Evolutionary conservation across 1,140 invertebrate genomes (phyloP).

Genomic region (Oncopeltus fasciatus): DNA sequence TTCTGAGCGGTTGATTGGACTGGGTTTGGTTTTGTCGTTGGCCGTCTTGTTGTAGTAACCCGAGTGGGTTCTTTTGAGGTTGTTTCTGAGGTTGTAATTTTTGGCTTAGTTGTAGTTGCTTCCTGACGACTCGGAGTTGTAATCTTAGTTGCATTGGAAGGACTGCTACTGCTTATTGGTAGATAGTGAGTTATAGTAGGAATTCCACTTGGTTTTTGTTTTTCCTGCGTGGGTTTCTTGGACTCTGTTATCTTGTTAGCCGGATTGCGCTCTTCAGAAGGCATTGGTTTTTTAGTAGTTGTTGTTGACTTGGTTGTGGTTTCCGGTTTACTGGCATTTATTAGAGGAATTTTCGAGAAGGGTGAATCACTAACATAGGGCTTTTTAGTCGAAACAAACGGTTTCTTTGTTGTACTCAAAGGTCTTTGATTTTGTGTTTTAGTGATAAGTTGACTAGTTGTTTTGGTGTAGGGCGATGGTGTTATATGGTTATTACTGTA

Average conservation of each 20-base stretch:
- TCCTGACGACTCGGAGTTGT: background rate
- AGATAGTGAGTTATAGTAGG: conserved; percentile 21
- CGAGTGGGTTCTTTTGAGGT: background rate
- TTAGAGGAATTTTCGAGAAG: background rate
- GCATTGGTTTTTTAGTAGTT: background rate
- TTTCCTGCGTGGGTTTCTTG: conserved; percentile 11
- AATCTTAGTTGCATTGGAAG: background rate
- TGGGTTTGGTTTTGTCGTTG: background rate
- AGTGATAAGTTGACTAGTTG: background rate
- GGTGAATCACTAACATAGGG: background rate
- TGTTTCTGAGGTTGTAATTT: background rate
- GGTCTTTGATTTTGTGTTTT: background rate
- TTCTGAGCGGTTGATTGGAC: background rate
- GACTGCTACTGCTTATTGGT: conserved; percentile 10
- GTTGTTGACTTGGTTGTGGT: conserved; percentile 11
- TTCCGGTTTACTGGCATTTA: background rate
- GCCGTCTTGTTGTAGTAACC: background rate
- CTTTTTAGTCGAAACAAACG: background rate
- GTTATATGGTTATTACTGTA: background rate
- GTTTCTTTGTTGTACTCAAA: background rate
- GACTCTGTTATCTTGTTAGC: background rate
- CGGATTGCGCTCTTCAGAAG: background rate
- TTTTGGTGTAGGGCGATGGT: background rate
- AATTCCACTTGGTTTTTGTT: conserved; percentile 11
- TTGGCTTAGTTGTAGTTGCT: background rate